A percentile compares a stretch with the other conserved stretches of the same genome.
phyloP scores from a whole-genome alignment of 2,113 vertebrate genomes.

The Bettongia penicillata region DNA sequence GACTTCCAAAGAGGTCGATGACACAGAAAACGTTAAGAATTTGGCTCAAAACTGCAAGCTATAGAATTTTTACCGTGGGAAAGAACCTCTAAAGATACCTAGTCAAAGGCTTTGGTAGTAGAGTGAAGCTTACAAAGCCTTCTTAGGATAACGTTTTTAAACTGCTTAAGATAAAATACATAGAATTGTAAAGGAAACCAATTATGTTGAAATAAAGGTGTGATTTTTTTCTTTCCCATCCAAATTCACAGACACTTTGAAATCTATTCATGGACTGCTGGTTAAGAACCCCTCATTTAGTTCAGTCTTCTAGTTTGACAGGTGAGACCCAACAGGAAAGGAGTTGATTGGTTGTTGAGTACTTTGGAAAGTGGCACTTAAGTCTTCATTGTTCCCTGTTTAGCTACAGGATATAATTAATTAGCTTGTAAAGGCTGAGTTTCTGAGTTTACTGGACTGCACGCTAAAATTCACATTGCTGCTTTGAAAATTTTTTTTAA shows the following conservation, averaged over 20 bases:
- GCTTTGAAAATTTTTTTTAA: neutral
- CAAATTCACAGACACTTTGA: neutral
- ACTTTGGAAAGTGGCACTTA: slow-evolving; percentile 12
- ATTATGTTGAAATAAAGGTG: neutral
- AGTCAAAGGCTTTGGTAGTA: neutral
- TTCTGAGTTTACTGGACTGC: neutral
- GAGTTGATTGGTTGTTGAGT: neutral
- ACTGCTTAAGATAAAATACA: neutral
- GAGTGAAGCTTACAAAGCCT: neutral
- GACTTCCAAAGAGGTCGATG: neutral
- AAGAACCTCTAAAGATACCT: neutral
- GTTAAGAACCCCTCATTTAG: neutral
- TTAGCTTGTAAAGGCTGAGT: neutral
- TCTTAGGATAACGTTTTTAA: neutral
- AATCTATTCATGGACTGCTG: neutral
- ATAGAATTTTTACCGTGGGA: neutral
- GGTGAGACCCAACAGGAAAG: neutral
- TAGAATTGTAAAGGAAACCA: slow-evolving; percentile 30
- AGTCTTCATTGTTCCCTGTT: slow-evolving; percentile 46
- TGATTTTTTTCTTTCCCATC: neutral
- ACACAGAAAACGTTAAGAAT: too few species aligned
- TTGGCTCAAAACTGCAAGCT: neutral
- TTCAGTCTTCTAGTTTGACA: slow-evolving; percentile 20
- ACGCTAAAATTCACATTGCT: neutral
- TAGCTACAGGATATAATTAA: slow-evolving; percentile 17